Evolutionary conservation across 1,140 invertebrate species (phyloP), one percentile per base, ranked within the genome.

Genomic region (Nephila pilipes): DNA sequence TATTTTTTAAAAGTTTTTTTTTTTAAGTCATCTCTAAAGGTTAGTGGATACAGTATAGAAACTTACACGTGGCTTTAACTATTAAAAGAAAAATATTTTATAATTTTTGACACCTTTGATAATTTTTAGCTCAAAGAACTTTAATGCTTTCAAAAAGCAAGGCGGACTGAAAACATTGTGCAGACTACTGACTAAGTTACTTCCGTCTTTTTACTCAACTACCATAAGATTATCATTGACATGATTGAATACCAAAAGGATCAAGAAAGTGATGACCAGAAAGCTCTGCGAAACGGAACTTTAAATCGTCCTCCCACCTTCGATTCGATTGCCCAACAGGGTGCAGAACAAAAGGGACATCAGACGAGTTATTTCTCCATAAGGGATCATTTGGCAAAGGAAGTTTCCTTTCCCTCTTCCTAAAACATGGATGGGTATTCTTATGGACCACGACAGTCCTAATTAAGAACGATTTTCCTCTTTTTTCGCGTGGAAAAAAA

Each of bases 381-480:
- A 58, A 1, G 16, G 4, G 57, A 58, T 58, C 10, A 16, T 58
- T 58, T 16, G 14, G 57, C 16, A 58, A 4, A 18, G n/a, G 14
- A 75, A 14, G 29, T 36, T 32, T 16, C 65, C 18, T 75, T 29
- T 32, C 25, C 25, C 10, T 29, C 29, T 20, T 29, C 65, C 6
- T 29, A 16, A 16, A 58, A 1, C 57, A 58, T 22, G 57, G 57
- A 58, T 16, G 1, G 4, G 12, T 25, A 75, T 75, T 75, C 65
- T 18, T 32, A 16, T 29, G n/a, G 65, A 12, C 65, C 14, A 12
- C 65, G 65, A 75, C 65, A 75, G 25, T 29, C 29, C 16, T 75
- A 32, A 75, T 75, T 75, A 75, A 32, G 65, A 75, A 32, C 65
- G 32, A 75, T 75, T 75, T 75, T 75, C 65, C 38, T 46, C 5